These are phyloP conservation scores for Pachyseris speciosa DNA, from an alignment of 64 coral and sea anemone species.

Conservation along the genomic window DNA sequence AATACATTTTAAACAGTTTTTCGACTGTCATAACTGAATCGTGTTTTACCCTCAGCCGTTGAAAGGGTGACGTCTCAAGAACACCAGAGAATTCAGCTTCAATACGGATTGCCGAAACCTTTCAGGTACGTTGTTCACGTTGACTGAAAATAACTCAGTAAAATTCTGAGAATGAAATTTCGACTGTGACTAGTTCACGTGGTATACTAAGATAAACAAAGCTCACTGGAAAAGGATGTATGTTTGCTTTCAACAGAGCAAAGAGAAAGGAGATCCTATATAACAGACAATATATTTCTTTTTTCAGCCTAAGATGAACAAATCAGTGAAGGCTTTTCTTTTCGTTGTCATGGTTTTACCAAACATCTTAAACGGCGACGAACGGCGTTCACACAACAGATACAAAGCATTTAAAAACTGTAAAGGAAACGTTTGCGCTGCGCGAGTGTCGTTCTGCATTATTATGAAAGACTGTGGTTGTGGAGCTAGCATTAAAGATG, in stretches of 20 bases:
- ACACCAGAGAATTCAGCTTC: no score
- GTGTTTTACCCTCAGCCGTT: neutral
- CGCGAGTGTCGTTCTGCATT: slow-evolving; percentile 54
- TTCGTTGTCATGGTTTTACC: neutral
- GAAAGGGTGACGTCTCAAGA: neutral
- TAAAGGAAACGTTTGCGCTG: slow-evolving; percentile 13
- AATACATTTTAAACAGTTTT: neutral
- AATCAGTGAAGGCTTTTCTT: neutral
- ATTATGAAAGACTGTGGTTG: slow-evolving; percentile 53
- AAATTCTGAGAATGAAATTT: no score
- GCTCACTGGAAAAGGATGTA: neutral
- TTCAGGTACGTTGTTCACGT: neutral
- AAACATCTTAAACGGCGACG: neutral
- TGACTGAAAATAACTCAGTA: neutral
- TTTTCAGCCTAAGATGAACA: neutral
- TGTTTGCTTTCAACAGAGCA: neutral
- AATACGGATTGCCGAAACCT: neutral
- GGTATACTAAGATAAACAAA: neutral
- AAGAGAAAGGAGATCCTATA: neutral
- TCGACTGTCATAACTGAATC: neutral
- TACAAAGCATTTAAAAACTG: slow-evolving; percentile 26
- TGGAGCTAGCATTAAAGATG: neutral
- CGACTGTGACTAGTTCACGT: neutral
- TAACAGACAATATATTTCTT: neutral
- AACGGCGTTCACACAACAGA: neutral